Percentiles rank a stretch among this genome's conserved stretches.
Conservation (phyloP, 2,113 vertebrate genomes). For the Brienomyrus brachyistius region DNA sequence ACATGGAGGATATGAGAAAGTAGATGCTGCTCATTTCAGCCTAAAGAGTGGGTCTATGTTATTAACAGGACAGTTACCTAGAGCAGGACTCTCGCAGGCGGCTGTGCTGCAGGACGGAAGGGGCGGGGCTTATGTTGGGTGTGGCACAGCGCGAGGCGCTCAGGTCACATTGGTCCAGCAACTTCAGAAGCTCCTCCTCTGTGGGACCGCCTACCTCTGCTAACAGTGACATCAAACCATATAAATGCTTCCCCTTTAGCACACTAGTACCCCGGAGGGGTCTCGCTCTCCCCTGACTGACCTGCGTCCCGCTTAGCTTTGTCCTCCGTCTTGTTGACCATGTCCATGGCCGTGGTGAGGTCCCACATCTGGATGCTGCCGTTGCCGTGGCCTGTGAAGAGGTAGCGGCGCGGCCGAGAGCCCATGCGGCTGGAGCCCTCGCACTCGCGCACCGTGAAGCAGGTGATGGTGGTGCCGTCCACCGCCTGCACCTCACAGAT, state of each 20-base stretch:
- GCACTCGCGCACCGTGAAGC: slow-evolving; percentile 90
- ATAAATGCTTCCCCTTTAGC: background rate
- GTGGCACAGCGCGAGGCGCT: slow-evolving; percentile 93
- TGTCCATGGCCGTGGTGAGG: slow-evolving; percentile 95
- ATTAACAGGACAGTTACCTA: slow-evolving; percentile 59
- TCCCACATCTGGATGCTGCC: slow-evolving; percentile 99
- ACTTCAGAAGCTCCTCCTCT: slow-evolving; percentile 87
- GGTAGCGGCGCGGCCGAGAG: slow-evolving; percentile 84
- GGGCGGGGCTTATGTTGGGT: slow-evolving; percentile 92
- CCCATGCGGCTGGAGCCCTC: slow-evolving; percentile 97
- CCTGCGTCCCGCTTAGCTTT: slow-evolving; percentile 55
- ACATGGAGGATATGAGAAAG: background rate
- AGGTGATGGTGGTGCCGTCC: slow-evolving; percentile 86
- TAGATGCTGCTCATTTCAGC: background rate
- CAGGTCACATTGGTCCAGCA: slow-evolving; percentile 92
- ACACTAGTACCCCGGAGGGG: background rate
- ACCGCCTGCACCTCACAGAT: slow-evolving; percentile 97
- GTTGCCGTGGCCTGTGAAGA: slow-evolving; percentile 92
- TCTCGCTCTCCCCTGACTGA: background rate
- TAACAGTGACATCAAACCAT: background rate
- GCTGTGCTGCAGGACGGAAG: slow-evolving; percentile 84
- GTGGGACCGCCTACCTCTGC: slow-evolving; percentile 84
- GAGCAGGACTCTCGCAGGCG: slow-evolving; percentile 84
- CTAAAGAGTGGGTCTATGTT: background rate
- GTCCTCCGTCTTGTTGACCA: slow-evolving; percentile 81